Percentiles rank a stretch among this genome's conserved stretches.
Conservation (phyloP, 2,888 invertebrate genomes). For the Erannis defoliaria region DNA sequence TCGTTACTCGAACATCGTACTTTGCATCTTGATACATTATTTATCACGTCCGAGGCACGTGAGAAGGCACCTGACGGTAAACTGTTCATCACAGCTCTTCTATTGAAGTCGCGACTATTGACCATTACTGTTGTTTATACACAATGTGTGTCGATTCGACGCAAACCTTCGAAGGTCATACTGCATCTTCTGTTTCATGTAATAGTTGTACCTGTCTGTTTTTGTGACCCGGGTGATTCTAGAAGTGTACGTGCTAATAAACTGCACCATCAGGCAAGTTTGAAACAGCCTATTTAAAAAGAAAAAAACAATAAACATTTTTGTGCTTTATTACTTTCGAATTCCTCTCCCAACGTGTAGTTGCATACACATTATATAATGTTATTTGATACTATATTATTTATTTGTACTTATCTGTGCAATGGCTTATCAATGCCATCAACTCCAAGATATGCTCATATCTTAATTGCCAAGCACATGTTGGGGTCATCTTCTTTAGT, state of each 20-base stretch:
- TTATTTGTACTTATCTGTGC: background rate
- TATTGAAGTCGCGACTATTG: conserved; percentile 57
- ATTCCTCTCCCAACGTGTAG: background rate
- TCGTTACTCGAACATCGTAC: conserved; percentile 62
- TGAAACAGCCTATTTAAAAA: too few species aligned
- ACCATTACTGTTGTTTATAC: conserved; percentile 47
- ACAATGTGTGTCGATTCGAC: conserved; percentile 36
- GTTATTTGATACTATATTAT: conserved; percentile 8
- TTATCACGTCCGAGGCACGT: conserved; percentile 73
- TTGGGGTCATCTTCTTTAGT: conserved; percentile 20
- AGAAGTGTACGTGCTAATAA: too few species aligned
- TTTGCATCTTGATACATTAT: conserved; percentile 63
- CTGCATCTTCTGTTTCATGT: conserved; percentile 4
- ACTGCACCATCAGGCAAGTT: too few species aligned
- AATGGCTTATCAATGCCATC: conserved; percentile 16
- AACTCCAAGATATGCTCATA: conserved; percentile 5
- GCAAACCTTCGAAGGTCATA: conserved; percentile 29
- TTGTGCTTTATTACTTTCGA: background rate
- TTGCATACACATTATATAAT: background rate
- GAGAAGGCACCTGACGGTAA: conserved; percentile 63
- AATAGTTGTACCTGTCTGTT: background rate
- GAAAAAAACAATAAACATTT: too few species aligned
- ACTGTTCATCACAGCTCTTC: conserved; percentile 64
- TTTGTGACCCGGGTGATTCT: background rate
- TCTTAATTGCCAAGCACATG: conserved; percentile 4